Conservation (phyloP, 2,888 invertebrate species). For the Chymomyza caudatula region DNA sequence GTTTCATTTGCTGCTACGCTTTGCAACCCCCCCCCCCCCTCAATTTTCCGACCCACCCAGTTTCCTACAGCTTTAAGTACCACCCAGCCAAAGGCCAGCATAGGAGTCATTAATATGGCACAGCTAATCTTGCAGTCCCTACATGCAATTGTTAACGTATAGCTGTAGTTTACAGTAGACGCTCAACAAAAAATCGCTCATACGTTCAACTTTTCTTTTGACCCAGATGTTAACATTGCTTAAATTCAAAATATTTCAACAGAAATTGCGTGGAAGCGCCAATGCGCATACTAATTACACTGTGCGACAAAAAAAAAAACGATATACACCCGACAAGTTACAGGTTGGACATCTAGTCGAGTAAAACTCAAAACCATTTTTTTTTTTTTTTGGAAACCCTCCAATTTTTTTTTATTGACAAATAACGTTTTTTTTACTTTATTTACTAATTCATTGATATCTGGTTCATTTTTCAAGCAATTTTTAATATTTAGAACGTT, state of each 20-base stretch:
- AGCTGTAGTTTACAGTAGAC: background rate
- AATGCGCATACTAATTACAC: too few species aligned
- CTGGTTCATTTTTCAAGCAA: too few species aligned
- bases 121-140: background rate
- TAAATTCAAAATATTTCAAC: background rate
- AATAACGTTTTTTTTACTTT: too few species aligned
- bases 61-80: background rate
- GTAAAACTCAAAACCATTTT: too few species aligned
- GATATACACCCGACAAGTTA: too few species aligned
- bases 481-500: too few species aligned
- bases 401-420: too few species aligned
- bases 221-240: background rate
- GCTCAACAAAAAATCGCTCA: background rate
- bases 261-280: background rate
- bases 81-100: background rate
- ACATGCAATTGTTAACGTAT: background rate
- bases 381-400: too few species aligned
- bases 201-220: background rate
- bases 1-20: slow-evolving; percentile 8
- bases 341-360: too few species aligned
- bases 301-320: too few species aligned
- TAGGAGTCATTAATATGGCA: background rate
- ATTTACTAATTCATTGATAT: too few species aligned
- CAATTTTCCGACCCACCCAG: background rate
- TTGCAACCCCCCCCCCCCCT: background rate